These are phyloP conservation scores for Pyrocoelia pectoralis DNA, from an alignment of 2,888 invertebrate genomes.

Conservation along the genomic window DNA sequence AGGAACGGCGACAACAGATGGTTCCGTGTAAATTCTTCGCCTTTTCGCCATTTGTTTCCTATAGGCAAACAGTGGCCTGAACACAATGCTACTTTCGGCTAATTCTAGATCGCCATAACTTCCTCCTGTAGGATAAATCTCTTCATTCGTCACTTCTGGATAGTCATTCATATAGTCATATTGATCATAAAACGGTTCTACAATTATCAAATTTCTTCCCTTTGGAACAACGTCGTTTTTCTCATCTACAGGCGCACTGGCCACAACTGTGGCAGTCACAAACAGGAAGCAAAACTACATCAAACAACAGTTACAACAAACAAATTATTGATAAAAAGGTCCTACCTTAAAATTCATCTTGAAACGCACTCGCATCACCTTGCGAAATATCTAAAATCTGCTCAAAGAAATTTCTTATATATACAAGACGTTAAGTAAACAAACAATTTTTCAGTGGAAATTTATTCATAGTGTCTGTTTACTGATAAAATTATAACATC, in stretches of 20 bases:
- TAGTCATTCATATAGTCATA: neutral
- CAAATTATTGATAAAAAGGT: neutral
- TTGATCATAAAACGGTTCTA: neutral
- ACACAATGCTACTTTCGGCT: slow-evolving; percentile 29
- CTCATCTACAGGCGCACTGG: neutral
- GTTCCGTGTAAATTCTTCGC: slow-evolving; percentile 9
- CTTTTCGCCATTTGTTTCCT: slow-evolving; percentile 17
- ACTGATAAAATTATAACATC: slow-evolving; percentile 13
- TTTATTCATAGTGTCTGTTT: slow-evolving; percentile 16
- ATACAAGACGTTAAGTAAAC: slow-evolving; percentile 16
- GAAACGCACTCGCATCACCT: neutral
- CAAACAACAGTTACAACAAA: neutral
- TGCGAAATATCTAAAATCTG: neutral
- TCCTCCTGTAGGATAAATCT: neutral
- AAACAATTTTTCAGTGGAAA: slow-evolving; percentile 20
- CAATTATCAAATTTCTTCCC: neutral
- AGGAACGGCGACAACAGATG: neutral
- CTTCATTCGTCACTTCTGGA: neutral
- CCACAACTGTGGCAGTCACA: neutral
- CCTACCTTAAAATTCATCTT: neutral
- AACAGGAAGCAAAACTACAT: neutral
- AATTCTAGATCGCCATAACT: slow-evolving; percentile 22
- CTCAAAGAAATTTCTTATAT: neutral
- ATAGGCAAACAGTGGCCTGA: slow-evolving; percentile 28
- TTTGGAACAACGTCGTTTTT: neutral